Base-by-base conservation (phyloP, 2,888 invertebrate genomes). In the Acronicta alni region DNA sequence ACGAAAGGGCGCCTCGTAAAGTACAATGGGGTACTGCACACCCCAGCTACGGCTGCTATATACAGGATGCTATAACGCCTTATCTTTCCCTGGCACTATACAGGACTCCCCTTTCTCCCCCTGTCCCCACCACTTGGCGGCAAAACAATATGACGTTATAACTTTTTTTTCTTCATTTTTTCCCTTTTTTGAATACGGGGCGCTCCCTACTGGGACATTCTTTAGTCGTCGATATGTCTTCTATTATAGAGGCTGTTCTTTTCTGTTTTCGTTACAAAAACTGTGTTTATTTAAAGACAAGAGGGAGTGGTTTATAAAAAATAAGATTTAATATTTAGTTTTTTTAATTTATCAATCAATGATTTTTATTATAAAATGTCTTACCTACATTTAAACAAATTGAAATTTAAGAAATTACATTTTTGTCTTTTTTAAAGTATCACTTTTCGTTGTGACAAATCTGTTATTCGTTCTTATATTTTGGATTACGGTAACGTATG, bases 131-230 rank as follows among this genome's bases (percentile, higher is more conserved):
- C 89, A 85, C 88, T 88, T 88, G 89, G 91, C 87, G 89, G 92
- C 92, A 93, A 94, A 93, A 94, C 93, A 94, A 94, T 94, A 93
- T 94, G 93, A 93, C 92, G 93, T 91, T 93, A 94, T 92, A 92
- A 91, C 90, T 92, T 94, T 93, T 93, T 92, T 92, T 92, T 92
- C 87, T 90, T 87, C 89, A 88, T 90, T 90, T 92, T 90, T 90
- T 86, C 88, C 90, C 89, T 89, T 93, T 91, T 93, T 92, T 91
- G 91, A 91, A 92, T 91, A 91, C 88, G 88, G 84, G 76, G 79
- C 71, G 83, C 88, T 86, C 90, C 90, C 89, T 86, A 80, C 82
- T 74, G 87, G 84, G 86, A 85, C 87, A 85, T 83, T 86, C 88
- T 89, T 89, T 89, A 85, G 87, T 82, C 83, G 86, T 84, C 88